phyloP scores from a whole-genome alignment of 2,113 vertebrate genomes.

The Anas platyrhynchos region DNA sequence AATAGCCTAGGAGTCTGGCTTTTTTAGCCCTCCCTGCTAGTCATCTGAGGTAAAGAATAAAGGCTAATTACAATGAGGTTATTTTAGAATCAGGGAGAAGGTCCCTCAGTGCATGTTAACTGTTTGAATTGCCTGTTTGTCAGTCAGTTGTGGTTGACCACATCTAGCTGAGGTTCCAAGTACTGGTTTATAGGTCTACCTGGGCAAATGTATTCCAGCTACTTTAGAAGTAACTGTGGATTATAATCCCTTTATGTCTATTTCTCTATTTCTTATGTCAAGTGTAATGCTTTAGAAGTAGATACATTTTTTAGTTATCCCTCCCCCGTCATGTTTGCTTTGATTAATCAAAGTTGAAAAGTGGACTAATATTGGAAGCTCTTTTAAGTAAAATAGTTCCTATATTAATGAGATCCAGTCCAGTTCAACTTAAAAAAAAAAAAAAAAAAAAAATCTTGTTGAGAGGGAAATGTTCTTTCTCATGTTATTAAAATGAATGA shows the following conservation, averaged over 20 bases:
- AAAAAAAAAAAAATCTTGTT: background rate
- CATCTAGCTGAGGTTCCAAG: background rate
- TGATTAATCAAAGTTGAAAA: slow-evolving; percentile 72
- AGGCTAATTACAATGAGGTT: background rate
- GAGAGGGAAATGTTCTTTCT: slow-evolving; percentile 45
- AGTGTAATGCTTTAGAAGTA: background rate
- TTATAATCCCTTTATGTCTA: background rate
- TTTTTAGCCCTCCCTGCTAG: background rate
- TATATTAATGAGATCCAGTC: slow-evolving; percentile 73
- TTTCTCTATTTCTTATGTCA: background rate
- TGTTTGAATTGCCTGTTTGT: background rate
- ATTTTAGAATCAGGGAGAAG: background rate
- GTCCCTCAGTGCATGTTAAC: background rate
- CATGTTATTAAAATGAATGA: slow-evolving; percentile 71
- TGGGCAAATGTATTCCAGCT: background rate
- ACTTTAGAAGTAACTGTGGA: slow-evolving; percentile 25
- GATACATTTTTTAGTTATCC: slow-evolving; percentile 27
- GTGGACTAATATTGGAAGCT: slow-evolving; percentile 63
- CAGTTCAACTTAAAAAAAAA: slow-evolving; percentile 59
- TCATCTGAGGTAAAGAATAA: background rate
- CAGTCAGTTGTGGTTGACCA: background rate
- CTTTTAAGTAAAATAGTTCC: slow-evolving; percentile 70
- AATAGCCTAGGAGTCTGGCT: background rate
- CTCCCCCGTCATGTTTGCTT: slow-evolving; percentile 55
- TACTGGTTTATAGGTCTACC: slow-evolving; percentile 22